Base-by-base conservation (phyloP, 2,797 vertebrate genomes). In the Chloroceryle amazona region DNA sequence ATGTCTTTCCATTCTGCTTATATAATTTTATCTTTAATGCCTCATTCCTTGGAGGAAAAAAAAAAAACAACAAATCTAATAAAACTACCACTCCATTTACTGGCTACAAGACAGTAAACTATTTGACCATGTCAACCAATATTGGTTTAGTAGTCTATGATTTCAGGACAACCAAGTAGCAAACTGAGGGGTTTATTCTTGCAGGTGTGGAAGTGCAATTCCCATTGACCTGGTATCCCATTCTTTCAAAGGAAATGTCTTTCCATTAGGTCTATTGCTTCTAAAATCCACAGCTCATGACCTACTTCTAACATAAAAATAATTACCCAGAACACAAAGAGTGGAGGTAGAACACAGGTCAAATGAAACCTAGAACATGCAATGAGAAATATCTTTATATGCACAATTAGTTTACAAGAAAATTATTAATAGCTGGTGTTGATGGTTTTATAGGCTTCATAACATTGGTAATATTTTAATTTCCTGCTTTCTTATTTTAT, bases 61-160 rank as follows among this genome's bases (percentile, higher is more conserved):
- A 46, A 46, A 23, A 23, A 65, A 12, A 23, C 22, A 13, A 23
- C 62, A 72, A 62, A 21, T 65, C 46, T 49, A 62, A 68, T 72
- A 84, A 57, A 72, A 86, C 65, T 35, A 57, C 11, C 15, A 26
- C 10, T 6, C 19, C 76, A 1, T 76, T 86, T 52, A 22, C 51
- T 76, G 3, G 17, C 39, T 68, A 28, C 25, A 84, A 84, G 20
- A 49, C 35, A 79, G 18, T 60, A 81, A 89, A 75, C 9, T 7
- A 35, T 85, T 85, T 92, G 66, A 58, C 35, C 55, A 62, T 55
- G 26, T 79, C 66, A 58, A 22, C 21, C 4, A 10, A n/a, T 75
- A 89, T 57, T 66, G 49, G 28, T 91, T 94, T 84, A 88, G 49
- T 70, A 86, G 85, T 85, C 81, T 86, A 7, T 60, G 72, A 91